These are phyloP conservation scores for Drosophila chauvacae DNA, from an alignment of 1,140 invertebrate genomes.

Conservation along the genomic window DNA sequence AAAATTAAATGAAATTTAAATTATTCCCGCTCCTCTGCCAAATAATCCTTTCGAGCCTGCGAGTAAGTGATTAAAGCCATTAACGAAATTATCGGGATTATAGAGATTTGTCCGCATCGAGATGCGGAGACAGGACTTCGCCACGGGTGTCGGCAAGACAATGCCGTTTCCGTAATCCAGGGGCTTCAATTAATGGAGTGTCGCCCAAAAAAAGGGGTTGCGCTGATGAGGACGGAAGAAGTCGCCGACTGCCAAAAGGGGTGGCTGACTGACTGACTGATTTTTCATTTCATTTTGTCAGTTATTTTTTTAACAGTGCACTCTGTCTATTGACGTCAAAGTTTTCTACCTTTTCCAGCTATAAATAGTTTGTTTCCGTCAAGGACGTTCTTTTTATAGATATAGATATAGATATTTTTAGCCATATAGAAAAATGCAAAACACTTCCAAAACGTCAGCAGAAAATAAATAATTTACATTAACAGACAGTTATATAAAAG, in stretches of 20 bases:
- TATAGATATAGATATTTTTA: too few relatives aligned
- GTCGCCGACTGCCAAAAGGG: conserved; percentile 9
- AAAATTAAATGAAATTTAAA: conserved; percentile 66
- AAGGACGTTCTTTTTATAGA: not conserved
- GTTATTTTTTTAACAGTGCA: conserved; percentile 26
- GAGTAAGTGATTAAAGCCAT: conserved; percentile 83
- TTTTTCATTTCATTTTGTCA: conserved; percentile 1
- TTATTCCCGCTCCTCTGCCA: conserved; percentile 7
- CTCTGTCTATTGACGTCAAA: conserved; percentile 26
- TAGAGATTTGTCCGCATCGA: conserved; percentile 76
- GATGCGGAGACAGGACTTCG: conserved; percentile 50
- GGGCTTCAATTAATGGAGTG: conserved; percentile 84
- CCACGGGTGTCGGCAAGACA: conserved; percentile 68
- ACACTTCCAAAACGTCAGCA: not conserved
- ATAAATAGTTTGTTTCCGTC: conserved; percentile 1
- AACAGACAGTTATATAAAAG: too few relatives aligned
- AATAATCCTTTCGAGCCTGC: conserved; percentile 64
- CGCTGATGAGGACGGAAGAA: conserved; percentile 14
- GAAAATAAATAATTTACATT: not conserved
- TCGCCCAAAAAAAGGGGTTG: conserved; percentile 65
- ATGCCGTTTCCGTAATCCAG: conserved; percentile 83
- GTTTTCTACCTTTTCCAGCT: not conserved
- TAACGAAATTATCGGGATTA: conserved; percentile 84
- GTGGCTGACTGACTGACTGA: conserved; percentile 2
- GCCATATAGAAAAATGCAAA: too few relatives aligned